Percentiles rank a stretch among this genome's conserved stretches.
Conservation (phyloP, 2,113 vertebrate species). For the Philantomba maxwellii region DNA sequence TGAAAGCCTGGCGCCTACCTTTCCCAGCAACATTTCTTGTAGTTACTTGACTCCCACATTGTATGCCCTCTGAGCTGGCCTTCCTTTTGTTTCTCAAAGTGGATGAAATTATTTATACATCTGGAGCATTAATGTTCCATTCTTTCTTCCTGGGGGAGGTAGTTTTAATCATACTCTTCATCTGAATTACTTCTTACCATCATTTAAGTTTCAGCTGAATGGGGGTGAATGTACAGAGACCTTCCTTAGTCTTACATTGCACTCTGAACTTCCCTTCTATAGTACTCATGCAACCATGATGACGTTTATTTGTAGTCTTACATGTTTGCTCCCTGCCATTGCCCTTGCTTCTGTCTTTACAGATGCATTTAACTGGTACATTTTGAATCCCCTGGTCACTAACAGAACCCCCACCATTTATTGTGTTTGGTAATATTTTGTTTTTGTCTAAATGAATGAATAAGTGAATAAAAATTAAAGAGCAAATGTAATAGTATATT, state of each 20-base stretch:
- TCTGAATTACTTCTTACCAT: not conserved
- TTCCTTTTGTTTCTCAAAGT: not conserved
- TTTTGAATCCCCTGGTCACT: not conserved
- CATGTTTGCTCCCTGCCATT: not conserved
- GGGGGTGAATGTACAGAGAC: accelerated
- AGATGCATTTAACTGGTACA: not conserved
- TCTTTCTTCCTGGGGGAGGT: not conserved
- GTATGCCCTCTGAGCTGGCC: not conserved
- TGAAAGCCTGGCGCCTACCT: not conserved
- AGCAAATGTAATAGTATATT: not conserved
- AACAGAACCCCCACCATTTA: not conserved
- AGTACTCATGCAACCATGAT: not conserved
- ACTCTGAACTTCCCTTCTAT: not conserved
- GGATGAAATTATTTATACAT: not conserved
- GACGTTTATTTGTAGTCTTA: not conserved
- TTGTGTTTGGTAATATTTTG: not conserved
- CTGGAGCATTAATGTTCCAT: accelerated
- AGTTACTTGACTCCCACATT: not conserved
- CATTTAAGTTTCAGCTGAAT: not conserved
- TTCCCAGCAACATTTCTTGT: not conserved
- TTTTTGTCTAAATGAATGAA: not conserved
- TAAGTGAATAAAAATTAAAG: not conserved
- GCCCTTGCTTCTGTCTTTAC: not conserved
- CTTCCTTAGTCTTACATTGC: not conserved
- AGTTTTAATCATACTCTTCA: not conserved